These are phyloP conservation scores for Myathropa florea DNA, from an alignment of 2,888 invertebrate genomes.

Conservation along the genomic window DNA sequence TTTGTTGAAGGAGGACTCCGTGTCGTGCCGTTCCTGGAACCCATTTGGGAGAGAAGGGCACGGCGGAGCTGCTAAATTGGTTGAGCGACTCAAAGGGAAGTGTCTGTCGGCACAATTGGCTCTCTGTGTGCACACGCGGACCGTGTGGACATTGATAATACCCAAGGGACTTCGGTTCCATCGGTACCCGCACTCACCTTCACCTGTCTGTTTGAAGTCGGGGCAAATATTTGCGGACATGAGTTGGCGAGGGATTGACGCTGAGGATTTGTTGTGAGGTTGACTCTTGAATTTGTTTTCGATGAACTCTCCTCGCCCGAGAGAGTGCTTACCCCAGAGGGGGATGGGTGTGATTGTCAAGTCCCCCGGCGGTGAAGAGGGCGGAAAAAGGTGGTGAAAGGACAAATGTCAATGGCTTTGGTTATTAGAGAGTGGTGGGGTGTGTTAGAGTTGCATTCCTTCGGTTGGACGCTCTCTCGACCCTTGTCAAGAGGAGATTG, in stretches of 20 bases:
- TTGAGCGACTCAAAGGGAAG: constrained; percentile 61
- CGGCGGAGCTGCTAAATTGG: constrained; percentile 45
- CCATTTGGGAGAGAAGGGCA: constrained; percentile 24
- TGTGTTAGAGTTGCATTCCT: neutral
- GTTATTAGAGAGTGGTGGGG: neutral
- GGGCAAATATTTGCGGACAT: neutral
- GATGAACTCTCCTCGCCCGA: neutral
- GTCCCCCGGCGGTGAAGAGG: neutral
- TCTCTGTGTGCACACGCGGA: constrained; percentile 18
- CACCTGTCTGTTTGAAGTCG: neutral
- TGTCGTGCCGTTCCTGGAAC: constrained; percentile 32
- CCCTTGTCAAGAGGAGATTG: no score
- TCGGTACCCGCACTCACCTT: neutral
- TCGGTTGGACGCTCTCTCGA: no score
- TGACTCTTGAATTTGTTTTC: neutral
- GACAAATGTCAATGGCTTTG: neutral
- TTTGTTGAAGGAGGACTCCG: constrained; percentile 37
- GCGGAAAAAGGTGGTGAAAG: neutral
- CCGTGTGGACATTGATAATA: constrained; percentile 30
- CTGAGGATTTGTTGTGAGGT: neutral
- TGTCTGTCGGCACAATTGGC: constrained; percentile 20
- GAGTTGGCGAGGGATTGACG: neutral
- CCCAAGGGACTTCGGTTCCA: neutral
- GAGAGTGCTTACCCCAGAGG: no score
- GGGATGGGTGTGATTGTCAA: no score